These are phyloP conservation scores for Craseonycteris thonglongyai DNA, from an alignment of 2,113 vertebrate genomes.

Conservation along the genomic window DNA sequence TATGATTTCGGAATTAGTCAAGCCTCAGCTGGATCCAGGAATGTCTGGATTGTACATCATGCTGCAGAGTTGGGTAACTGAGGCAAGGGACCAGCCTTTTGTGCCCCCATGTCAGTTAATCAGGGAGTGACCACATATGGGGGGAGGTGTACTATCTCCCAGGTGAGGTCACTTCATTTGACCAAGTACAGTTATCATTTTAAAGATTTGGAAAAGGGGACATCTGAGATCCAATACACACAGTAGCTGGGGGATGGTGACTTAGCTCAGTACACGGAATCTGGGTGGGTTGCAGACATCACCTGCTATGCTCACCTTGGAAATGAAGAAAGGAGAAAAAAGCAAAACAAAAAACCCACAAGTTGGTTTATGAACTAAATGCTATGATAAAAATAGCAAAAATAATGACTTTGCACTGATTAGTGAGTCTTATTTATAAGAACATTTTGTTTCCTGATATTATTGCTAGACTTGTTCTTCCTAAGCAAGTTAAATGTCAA, in stretches of 20 bases:
- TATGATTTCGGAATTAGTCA: neutral
- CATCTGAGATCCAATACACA: neutral
- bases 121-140: too few species aligned
- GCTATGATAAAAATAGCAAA: neutral
- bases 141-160: neutral
- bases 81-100: neutral
- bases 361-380: neutral
- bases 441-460: neutral
- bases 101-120: neutral
- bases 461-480: neutral
- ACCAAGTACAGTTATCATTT: neutral
- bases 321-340: neutral
- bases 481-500: neutral
- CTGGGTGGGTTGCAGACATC: too few species aligned
- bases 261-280: neutral
- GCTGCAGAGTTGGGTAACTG: neutral
- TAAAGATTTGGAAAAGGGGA: neutral
- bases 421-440: neutral
- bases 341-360: too few species aligned
- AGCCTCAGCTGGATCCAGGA: neutral
- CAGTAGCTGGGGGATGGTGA: neutral
- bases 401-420: neutral
- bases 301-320: neutral
- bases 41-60: neutral
- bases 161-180: neutral